Base-by-base conservation (phyloP, 2,888 invertebrate genomes). In the Crossocerus cetratus region DNA sequence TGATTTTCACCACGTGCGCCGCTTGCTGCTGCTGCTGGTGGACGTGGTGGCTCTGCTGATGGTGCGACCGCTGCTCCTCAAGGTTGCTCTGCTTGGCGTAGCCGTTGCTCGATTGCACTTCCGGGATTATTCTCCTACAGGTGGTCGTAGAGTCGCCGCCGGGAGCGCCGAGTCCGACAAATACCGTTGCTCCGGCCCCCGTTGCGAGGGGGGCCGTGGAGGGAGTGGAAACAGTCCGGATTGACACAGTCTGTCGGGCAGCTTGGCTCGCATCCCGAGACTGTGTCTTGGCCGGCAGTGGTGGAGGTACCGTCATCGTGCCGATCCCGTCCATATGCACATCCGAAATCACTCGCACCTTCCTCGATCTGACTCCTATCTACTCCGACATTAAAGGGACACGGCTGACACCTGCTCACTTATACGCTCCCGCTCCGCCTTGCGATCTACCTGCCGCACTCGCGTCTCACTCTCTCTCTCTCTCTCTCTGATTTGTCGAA, bases 1-100 rank as follows among this genome's bases (percentile, higher is more conserved):
- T 92, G 86, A 94, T 94, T 82, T 94, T 94, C 77, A 94, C 94
- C 84, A 94, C 94, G 91, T 94, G 94, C 57, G 87, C 84, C 2
- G 86, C 81, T 64, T 83, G 85, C 16, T 83, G 81, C 5, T 61
- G 61, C 42, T 42, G 59, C 21, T 76, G 76, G 3, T 76, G 81
- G 14, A 76, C 77, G 49, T 54, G 77, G 13, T 76, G 78, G 56
- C 78, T 77, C 54, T 77, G 80, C 43, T 61, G 65, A 63, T 68
- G 62, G 16, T 76, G 71, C 45, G 74, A 74, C 60, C 70, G 71
- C 55, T 76, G 74, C 57, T 71, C 56, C 65, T 83, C 77, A 69
- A 78, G 77, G 72, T 67, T 72, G 72, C 69, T 76, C 67, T 78
- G 81, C 65, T 76, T 80, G 59, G 76, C 77, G 81, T 83, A 81